Evolutionary conservation across 1,140 invertebrate species (phyloP).

Genomic region (Calliphora vicina): DNA sequence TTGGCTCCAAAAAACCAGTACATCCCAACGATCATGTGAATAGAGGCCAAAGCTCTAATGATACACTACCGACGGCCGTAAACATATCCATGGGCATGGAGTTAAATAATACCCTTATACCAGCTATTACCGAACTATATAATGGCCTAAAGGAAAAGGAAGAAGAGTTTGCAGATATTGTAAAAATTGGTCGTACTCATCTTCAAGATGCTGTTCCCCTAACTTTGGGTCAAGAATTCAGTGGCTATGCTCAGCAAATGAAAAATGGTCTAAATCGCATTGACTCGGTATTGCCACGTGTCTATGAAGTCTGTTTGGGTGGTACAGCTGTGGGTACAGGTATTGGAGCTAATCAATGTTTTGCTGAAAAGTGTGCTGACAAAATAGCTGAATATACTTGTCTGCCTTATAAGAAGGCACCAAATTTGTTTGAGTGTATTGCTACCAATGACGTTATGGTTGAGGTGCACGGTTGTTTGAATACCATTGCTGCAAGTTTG

Average conservation of each 20-base stretch:
- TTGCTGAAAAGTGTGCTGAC: conserved; percentile 89
- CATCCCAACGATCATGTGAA: conserved; percentile 99
- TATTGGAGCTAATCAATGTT: conserved; percentile 83
- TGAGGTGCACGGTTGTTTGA: conserved; percentile 93
- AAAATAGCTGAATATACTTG: conserved; percentile 80
- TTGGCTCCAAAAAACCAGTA: conserved; percentile 93
- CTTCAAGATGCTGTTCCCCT: conserved; percentile 95
- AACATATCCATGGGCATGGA: conserved; percentile 96
- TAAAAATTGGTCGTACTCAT: conserved; percentile 92
- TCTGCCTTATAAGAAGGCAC: conserved; percentile 90
- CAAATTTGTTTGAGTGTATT: conserved; percentile 98
- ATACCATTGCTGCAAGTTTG: conserved; percentile 90
- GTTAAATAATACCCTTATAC: conserved; percentile 83
- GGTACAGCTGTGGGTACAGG: conserved; percentile 99
- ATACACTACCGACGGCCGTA: conserved; percentile 99
- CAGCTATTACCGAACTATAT: conserved; percentile 78
- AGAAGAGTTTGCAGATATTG: conserved; percentile 87
- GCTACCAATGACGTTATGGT: conserved; percentile 95
- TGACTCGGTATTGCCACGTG: conserved; percentile 81
- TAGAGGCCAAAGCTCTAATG: conserved; percentile 99
- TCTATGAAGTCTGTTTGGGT: conserved; percentile 92
- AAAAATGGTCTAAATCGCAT: conserved; percentile 87
- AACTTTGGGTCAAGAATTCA: conserved; percentile 98
- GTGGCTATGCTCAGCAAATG: conserved; percentile 90
- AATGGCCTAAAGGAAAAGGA: conserved; percentile 80